Evolutionary conservation across 2,888 invertebrate species (phyloP), one percentile per base, ranked within the genome.

Genomic region (Archaeoteleia sp.): DNA sequence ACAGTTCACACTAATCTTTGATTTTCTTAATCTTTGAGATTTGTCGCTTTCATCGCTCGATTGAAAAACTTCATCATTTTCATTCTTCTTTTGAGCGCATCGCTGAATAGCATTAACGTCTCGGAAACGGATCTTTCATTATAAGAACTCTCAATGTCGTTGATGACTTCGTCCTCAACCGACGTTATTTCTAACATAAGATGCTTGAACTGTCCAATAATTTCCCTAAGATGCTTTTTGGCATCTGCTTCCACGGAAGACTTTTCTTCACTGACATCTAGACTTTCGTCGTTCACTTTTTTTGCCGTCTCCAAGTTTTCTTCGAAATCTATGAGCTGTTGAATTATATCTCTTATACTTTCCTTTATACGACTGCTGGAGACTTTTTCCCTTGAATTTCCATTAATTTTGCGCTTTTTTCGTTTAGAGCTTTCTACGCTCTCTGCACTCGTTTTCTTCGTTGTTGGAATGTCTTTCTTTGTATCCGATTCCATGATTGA

Each of bases 311-410:
- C 68, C 27, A 84, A 78, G 58, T 82, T 75, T 49, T 79, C 78
- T 62, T 84, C 85, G 48, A 85, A 84, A 67, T 84, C 82, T 40
- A 78, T 81, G 60, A 85, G 84, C 55, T 84, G 83, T 61, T 77
- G 76, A 67, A 85, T 83, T 63, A 85, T 85, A 46, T 78, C 82
- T 51, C 76, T 77, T 60, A 85, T 84, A 42, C 78, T 83, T 54
- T 85, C 81, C 57, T 78, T 81, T 1, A 83, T 79, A 0, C 72
- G 74, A 27, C 9, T 35, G 12, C 65, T 68, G 8, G 67, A 46
- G 30, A 65, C 63, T 72, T 12, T 76, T 74, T 75, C 68, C 34
- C 69, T 55, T 9, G 67, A 70, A 37, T 57, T 12, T 10, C 61
- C 63, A 17, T 61, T 84, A 34, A 15, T 25, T 48, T 55, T 58